Base-by-base conservation (phyloP, 2,888 invertebrate genomes). In the Malthinus flaveolus region DNA sequence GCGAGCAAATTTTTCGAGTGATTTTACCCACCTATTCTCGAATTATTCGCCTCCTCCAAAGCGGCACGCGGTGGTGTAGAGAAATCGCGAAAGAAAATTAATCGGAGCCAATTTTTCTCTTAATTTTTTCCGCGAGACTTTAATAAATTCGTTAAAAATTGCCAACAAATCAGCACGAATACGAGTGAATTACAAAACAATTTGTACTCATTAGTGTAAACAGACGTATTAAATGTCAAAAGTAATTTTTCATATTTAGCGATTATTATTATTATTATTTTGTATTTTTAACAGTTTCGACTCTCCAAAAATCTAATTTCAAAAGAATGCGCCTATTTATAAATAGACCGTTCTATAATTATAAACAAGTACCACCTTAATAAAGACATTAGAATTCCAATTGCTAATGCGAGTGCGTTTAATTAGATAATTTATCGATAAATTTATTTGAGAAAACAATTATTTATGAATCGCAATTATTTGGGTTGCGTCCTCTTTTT, bases 151-250 rank as follows among this genome's bases (percentile, higher is more conserved):
- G 23, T 23, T 23, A 23, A 23, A 23, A 23, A 23, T 23, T 23
- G 23, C 23, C 13, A 9, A 32, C 47, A 47, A 47, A 47, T 33
- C 12, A 35, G 12, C 15, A 11, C 10, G 36, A 10, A 11, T n/a
- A 11, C 10, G 36, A 11, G n/a, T n/a, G 36, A 10, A 36, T 45
- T 35, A 15, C 11, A 45, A 37, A 37, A 46, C 52, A 44, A 52
- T 52, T 52, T 52, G 52, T 52, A 45, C 52, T 52, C 34, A 52
- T 52, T 50, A 57, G 46, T 57, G 57, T 52, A 47, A 51, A 52
- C 57, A 57, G 51, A 52, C 51, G 32, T 47, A 57, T 47, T 33
- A 52, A 50, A 51, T 52, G 51, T 48, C 15, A 47, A 47, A 46
- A 46, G 52, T 51, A 45, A 50, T 51, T 50, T 57, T 57, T 57